Evolutionary conservation across 2,888 invertebrate genomes (phyloP).

Genomic region (Aphidoletes aphidimyza): DNA sequence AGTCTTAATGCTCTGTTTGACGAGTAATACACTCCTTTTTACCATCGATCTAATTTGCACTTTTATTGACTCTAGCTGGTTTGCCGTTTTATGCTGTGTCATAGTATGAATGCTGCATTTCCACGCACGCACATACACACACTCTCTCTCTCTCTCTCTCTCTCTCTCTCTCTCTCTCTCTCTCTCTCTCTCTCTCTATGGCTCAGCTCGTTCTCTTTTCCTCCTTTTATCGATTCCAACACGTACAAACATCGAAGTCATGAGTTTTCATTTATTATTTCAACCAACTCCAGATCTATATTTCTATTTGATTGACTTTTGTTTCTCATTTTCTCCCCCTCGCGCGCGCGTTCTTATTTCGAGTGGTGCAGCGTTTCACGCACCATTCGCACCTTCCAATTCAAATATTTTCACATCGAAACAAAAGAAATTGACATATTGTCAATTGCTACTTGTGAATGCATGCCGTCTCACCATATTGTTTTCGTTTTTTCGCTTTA

Average conservation of each 20-base stretch:
- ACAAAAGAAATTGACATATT: constrained; percentile 22
- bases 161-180: constrained; percentile 22
- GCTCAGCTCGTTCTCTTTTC: too few species aligned
- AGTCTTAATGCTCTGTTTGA: background rate
- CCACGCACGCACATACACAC: too few species aligned
- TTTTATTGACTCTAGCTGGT: constrained; percentile 5
- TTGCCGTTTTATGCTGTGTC: constrained; percentile 11
- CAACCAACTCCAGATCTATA: background rate
- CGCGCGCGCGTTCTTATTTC: background rate
- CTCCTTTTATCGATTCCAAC: too few species aligned
- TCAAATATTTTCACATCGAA: constrained; percentile 36
- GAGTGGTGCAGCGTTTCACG: background rate
- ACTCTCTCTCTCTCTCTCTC: background rate
- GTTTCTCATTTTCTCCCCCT: too few species aligned
- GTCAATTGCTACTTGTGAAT: constrained; percentile 47
- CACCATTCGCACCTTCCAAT: constrained; percentile 4
- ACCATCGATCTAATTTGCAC: constrained; percentile 41
- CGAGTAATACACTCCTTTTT: background rate
- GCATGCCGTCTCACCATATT: background rate
- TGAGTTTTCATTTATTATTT: background rate
- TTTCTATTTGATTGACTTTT: too few species aligned
- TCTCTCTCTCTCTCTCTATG: background rate
- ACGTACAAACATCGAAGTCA: background rate
- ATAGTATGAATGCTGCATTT: background rate
- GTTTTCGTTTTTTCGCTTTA: background rate